Percentiles rank a stretch among this genome's conserved stretches.
These are phyloP conservation scores for Spisula subtruncata DNA, from an alignment of 2,888 invertebrate genomes.

Conservation along the genomic window DNA sequence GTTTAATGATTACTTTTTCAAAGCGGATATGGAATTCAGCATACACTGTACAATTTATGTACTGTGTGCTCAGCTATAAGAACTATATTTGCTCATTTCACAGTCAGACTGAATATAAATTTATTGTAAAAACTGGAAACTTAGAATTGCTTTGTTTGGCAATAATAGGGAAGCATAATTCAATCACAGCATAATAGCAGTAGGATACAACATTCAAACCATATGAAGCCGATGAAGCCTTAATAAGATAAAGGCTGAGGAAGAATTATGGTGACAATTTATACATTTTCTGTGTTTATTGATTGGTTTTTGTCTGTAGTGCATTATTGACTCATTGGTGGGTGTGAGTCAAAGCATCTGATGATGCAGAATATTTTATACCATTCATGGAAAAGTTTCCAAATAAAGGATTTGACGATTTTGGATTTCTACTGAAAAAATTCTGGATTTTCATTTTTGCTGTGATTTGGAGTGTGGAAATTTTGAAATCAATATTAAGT, in stretches of 20 bases:
- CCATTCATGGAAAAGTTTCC: neutral
- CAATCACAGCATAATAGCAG: neutral
- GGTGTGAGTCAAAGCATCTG: neutral
- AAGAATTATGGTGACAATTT: neutral
- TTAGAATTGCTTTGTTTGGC: neutral
- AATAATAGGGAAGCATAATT: too few species aligned
- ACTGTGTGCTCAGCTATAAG: neutral
- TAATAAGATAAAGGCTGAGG: neutral
- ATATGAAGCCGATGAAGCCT: neutral
- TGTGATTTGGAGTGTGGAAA: neutral
- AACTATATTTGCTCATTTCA: neutral
- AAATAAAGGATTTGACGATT: too few species aligned
- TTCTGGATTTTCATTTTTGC: too few species aligned
- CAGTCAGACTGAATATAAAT: neutral
- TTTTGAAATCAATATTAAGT: slow-evolving; percentile 10
- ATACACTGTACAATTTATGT: neutral
- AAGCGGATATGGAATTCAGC: neutral
- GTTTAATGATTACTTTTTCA: neutral
- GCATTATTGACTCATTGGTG: slow-evolving; percentile 17
- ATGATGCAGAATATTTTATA: neutral
- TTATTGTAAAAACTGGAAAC: neutral
- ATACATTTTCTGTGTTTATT: slow-evolving; percentile 16
- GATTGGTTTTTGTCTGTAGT: slow-evolving; percentile 21
- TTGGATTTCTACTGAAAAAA: too few species aligned
- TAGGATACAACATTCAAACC: neutral